Conservation (phyloP, 2,113 vertebrate genomes). For the Lophius piscatorius region DNA sequence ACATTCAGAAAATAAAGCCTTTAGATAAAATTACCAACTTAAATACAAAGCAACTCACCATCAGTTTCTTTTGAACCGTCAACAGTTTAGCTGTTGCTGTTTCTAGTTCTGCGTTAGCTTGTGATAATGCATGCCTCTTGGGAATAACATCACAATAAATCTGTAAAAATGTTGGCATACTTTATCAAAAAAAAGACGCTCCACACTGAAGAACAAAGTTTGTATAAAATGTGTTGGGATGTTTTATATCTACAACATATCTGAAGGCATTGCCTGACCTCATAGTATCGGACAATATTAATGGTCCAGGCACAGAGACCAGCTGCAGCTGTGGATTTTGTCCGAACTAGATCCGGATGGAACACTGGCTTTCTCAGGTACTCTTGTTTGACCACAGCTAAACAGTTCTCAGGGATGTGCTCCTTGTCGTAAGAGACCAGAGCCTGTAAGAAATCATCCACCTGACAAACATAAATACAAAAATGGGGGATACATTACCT, state of each 20-base stretch:
- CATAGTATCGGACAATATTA: constrained; percentile 85
- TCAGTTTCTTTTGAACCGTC: constrained; percentile 81
- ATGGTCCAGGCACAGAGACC: constrained; percentile 87
- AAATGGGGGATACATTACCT: not conserved
- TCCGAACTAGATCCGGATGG: constrained; percentile 81
- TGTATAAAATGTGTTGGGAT: not conserved
- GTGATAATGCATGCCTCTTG: constrained; percentile 77
- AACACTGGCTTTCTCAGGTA: constrained; percentile 85
- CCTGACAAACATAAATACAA: constrained; percentile 60
- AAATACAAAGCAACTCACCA: constrained; percentile 65
- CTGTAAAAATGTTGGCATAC: constrained; percentile 49
- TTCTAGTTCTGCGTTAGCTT: constrained; percentile 82
- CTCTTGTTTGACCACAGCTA: constrained; percentile 84
- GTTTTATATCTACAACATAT: not conserved
- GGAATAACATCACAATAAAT: constrained; percentile 85
- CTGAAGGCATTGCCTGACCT: constrained; percentile 69
- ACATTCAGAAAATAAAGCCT: constrained; percentile 2
- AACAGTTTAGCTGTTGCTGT: constrained; percentile 80
- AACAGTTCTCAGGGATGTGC: constrained; percentile 84
- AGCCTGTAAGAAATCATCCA: constrained; percentile 85
- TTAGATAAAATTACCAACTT: constrained; percentile 3
- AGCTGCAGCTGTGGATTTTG: constrained; percentile 87
- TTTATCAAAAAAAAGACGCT: not conserved
- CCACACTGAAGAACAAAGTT: not conserved
- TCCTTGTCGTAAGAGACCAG: constrained; percentile 86